Conservation (phyloP, 2,113 vertebrate genomes). For the Cromileptes altivelis region DNA sequence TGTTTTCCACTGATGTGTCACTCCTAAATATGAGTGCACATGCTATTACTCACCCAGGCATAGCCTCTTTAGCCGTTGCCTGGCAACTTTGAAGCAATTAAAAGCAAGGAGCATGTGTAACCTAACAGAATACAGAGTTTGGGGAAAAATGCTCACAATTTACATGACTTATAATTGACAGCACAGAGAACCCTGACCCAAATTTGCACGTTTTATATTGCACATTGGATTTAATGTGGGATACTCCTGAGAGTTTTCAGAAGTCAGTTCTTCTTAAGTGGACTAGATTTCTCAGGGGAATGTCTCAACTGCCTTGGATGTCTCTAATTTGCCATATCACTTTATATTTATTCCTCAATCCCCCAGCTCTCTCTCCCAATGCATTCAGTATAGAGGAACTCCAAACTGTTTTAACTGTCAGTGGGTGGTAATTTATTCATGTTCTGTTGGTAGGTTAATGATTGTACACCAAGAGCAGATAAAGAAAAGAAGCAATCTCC, state of each 20-base stretch:
- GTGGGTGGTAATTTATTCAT: conserved; percentile 76
- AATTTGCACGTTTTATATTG: conserved; percentile 48
- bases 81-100: conserved; percentile 69
- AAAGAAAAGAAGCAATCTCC: conserved; percentile 44
- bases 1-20: conserved; percentile 18
- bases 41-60: conserved; percentile 21
- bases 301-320: conserved; percentile 44
- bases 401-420: conserved; percentile 64
- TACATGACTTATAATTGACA: conserved; percentile 57
- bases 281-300: conserved; percentile 59
- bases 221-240: conserved; percentile 48
- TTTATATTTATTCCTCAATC: conserved; percentile 32
- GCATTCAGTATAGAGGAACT: conserved; percentile 42
- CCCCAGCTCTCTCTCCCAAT: not conserved
- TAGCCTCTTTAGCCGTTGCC: conserved; percentile 55
- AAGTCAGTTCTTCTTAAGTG: conserved; percentile 65
- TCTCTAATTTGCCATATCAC: conserved; percentile 59
- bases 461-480: conserved; percentile 37
- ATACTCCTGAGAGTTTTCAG: conserved; percentile 61
- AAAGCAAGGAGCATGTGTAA: conserved; percentile 29
- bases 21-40: conserved; percentile 24
- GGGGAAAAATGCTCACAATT: conserved; percentile 35
- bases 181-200: conserved; percentile 62
- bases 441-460: conserved; percentile 63
- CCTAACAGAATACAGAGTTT: conserved; percentile 48